Conservation (phyloP, 2,888 invertebrate species). For the Barypeithes pellucidus region DNA sequence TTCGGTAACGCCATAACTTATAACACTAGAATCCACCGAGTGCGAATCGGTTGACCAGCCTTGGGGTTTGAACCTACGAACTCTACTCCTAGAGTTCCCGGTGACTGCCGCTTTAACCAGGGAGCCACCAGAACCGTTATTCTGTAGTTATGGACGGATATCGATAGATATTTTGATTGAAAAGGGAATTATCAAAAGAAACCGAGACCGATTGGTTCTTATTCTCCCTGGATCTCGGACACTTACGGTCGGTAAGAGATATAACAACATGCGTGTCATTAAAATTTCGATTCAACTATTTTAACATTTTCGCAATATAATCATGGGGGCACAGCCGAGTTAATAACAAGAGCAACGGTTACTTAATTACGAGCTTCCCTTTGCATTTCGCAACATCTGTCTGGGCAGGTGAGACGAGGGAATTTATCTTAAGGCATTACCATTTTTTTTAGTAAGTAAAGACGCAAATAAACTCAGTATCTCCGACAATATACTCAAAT, state of each 20-base stretch:
- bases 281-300: constrained; percentile 18
- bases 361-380: constrained; percentile 44
- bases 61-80: no score
- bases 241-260: neutral
- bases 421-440: constrained; percentile 18
- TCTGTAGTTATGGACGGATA: no score
- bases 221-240: neutral
- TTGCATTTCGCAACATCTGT: constrained; percentile 46
- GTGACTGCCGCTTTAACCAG: no score
- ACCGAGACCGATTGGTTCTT: no score
- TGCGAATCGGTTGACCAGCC: no score
- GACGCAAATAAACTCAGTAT: constrained; percentile 23
- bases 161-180: no score
- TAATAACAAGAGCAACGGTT: constrained; percentile 40
- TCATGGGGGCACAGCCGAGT: constrained; percentile 26
- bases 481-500: no score
- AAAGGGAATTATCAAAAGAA: no score
- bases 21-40: no score
- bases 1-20: no score
- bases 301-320: constrained; percentile 21
- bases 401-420: constrained; percentile 27
- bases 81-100: no score
- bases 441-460: constrained; percentile 18
- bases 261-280: neutral
- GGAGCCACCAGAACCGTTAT: no score